Evolutionary conservation across 2,113 vertebrate species (phyloP).

Genomic region (Pseudopodoces humilis): DNA sequence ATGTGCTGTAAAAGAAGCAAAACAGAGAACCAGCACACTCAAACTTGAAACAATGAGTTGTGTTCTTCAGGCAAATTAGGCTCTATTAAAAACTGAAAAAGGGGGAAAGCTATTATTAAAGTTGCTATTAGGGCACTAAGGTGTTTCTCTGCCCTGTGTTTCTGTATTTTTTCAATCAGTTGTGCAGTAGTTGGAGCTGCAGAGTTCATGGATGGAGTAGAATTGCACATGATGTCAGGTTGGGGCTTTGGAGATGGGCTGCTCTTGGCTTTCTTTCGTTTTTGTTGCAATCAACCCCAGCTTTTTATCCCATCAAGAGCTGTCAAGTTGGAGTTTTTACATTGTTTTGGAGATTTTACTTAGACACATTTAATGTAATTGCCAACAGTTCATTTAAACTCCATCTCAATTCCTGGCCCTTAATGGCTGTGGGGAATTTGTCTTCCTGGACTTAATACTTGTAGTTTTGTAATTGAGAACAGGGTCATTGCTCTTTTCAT

Average conservation of each 20-base stretch:
- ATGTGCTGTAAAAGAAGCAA: accelerated
- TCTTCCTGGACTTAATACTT: not conserved
- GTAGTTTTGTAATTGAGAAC: not conserved
- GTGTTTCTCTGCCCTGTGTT: accelerated
- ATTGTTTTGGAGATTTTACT: not conserved
- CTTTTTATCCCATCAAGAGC: accelerated
- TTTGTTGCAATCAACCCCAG: accelerated
- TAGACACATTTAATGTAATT: accelerated
- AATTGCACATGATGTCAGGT: accelerated
- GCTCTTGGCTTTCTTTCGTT: not conserved
- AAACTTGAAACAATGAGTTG: accelerated
- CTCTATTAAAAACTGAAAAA: accelerated
- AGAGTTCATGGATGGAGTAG: accelerated
- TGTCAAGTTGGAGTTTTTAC: not conserved
- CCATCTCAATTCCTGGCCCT: accelerated
- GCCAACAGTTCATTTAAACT: not conserved
- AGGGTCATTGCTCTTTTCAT: not conserved
- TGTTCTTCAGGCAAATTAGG: accelerated
- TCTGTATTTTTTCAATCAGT: accelerated
- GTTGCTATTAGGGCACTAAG: accelerated
- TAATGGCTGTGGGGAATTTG: not conserved
- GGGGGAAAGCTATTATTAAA: accelerated
- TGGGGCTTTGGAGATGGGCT: not conserved
- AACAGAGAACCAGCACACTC: not conserved
- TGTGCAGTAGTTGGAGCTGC: accelerated